Conservation (phyloP, 2,888 invertebrate genomes). For the Ophraella communa region DNA sequence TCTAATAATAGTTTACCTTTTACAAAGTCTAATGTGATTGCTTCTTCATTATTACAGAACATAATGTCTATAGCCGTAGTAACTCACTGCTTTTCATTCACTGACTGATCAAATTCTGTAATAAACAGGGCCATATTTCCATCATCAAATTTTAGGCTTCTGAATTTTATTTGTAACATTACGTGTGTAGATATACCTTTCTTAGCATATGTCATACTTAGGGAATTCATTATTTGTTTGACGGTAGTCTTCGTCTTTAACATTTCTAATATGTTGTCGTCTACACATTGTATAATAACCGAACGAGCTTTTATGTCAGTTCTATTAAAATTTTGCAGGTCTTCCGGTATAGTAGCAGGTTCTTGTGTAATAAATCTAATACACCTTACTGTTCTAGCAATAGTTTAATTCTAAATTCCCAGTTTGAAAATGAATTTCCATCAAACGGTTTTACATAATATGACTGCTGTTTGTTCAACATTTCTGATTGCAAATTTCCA, state of each 20-base stretch:
- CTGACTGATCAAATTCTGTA: not conserved
- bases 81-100: not conserved
- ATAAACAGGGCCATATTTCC: not conserved
- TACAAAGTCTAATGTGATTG: no score
- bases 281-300: not conserved
- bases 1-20: no score
- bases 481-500: no score
- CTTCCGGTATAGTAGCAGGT: no score
- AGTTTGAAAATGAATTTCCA: not conserved
- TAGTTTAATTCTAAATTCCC: not conserved
- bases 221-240: not conserved
- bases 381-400: not conserved
- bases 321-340: no score
- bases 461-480: no score
- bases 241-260: not conserved
- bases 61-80: not conserved
- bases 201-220: not conserved
- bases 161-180: not conserved
- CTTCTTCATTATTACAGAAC: no score
- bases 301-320: no score
- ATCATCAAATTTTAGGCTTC: not conserved
- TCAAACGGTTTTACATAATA: not conserved
- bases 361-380: not conserved
- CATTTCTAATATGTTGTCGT: not conserved
- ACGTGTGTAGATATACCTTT: not conserved